Evolutionary conservation across 1,140 invertebrate species (phyloP).

Genomic region (Medauroidea extradentata): DNA sequence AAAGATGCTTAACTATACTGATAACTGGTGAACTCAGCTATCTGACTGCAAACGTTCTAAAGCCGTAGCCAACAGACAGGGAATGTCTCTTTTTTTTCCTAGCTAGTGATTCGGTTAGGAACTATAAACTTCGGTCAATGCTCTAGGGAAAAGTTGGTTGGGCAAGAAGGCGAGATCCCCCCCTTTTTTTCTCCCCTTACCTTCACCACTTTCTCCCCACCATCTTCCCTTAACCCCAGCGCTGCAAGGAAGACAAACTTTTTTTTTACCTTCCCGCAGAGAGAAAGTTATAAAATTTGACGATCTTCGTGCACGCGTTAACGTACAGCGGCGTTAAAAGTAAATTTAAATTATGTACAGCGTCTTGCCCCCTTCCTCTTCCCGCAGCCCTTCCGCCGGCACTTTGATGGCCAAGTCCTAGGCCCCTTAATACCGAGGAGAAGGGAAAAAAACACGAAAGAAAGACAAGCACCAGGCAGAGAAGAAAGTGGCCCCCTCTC

Average conservation of each 20-base stretch:
- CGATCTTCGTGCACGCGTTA: slow-evolving; percentile 11
- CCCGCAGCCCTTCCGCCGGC: not conserved
- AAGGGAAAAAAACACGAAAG: not conserved
- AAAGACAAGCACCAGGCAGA: not conserved
- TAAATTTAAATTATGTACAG: slow-evolving; percentile 18
- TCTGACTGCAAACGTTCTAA: too few relatives aligned
- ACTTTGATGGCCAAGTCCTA: slow-evolving; percentile 6
- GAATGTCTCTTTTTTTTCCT: too few relatives aligned
- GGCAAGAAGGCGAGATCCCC: too few relatives aligned
- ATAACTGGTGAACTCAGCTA: too few relatives aligned
- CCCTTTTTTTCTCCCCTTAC: too few relatives aligned
- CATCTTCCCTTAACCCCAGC: not conserved
- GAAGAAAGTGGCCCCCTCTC: not conserved
- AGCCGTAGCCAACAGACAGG: too few relatives aligned
- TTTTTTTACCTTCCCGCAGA: slow-evolving; percentile 13
- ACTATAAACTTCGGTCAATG: too few relatives aligned
- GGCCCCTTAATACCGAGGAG: slow-evolving; percentile 7
- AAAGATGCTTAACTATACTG: too few relatives aligned
- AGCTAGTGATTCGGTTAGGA: too few relatives aligned
- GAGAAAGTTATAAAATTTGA: slow-evolving; percentile 17
- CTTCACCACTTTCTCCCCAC: too few relatives aligned
- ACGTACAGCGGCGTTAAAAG: slow-evolving; percentile 16
- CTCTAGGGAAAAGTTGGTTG: too few relatives aligned
- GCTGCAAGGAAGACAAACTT: slow-evolving; percentile 12
- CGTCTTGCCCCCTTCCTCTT: slow-evolving; percentile 6